Evolutionary conservation across 2,888 invertebrate genomes (phyloP), one percentile per base, ranked within the genome.

Genomic region (Apamea anceps): DNA sequence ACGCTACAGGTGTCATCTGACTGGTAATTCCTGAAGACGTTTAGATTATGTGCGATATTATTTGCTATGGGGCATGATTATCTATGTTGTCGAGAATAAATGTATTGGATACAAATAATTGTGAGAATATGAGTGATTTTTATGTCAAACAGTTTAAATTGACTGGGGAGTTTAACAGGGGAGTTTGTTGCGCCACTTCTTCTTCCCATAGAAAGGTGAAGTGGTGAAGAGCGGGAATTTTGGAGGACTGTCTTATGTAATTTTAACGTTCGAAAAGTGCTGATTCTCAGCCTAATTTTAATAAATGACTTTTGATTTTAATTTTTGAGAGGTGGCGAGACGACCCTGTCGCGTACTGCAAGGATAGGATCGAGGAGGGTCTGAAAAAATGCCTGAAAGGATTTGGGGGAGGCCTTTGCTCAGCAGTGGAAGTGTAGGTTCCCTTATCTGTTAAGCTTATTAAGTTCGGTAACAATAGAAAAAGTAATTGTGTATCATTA

Each of bases 1-100:
- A 88, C 77, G 90, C 91, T 91, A 94, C 93, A 95, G 93, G 94
- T 95, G 95, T 94, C 93, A 88, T 87, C 91, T 90, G 89, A 84
- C 89, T 72, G 85, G 88, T 94, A 90, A 93, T 91, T 87, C 88
- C 85, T 79, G 65, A 86, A 90, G 92, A 92, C 93, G 86, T 89
- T 81, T 79, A 74, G 84, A 72, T 73, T 32, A 77, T 68, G 54
- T 57, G 63, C n/a, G 18, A 54, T 80, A 81, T 80, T 88, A 82
- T 81, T 87, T 79, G 72, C 66, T 81, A 32, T 76, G 70, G 18
- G 8, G 3, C 57, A 21, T 21, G 25, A 57, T 70, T 60, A 72
- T 71, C 21, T 51, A 21, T 32, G 25, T 13, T 66, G 54, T 70
- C 77, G 12, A 62, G 18, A 72, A n/a, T 62, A 12, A 6, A 51